Conservation (phyloP, 2,113 vertebrate species). For the Suncus etruscus region DNA sequence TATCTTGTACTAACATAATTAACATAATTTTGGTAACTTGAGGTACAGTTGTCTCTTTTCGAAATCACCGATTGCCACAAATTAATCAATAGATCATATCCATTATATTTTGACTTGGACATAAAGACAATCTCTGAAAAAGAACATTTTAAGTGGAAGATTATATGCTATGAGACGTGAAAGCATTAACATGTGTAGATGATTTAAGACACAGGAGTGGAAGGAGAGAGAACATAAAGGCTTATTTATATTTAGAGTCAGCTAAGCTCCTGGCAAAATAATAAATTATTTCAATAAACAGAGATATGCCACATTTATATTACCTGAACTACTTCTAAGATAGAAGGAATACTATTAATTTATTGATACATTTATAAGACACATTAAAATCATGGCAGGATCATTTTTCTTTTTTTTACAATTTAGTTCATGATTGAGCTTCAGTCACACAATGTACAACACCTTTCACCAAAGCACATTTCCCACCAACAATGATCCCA, state of each 20-base stretch:
- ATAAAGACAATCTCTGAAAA: slow-evolving; percentile 27
- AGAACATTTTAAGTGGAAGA: background rate
- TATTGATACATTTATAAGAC: background rate
- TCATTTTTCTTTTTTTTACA: no score
- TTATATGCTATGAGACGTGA: background rate
- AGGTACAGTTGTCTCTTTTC: background rate
- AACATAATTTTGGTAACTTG: background rate
- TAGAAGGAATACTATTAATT: background rate
- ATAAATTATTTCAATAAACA: background rate
- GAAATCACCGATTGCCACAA: background rate
- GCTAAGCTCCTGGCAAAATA: background rate
- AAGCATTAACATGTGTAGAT: background rate
- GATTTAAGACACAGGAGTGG: background rate
- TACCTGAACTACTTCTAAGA: background rate
- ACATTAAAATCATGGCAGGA: slow-evolving; percentile 5
- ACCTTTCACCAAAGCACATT: no score
- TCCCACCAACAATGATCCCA: no score
- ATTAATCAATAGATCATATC: background rate
- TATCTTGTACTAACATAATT: background rate
- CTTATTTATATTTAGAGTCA: background rate
- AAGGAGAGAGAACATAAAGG: background rate
- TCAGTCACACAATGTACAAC: no score
- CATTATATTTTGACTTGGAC: background rate
- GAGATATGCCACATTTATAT: background rate
- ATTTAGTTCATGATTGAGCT: no score